Conservation (phyloP, 35 echinoderm and acorn worm genomes). For the Apostichopus californicus region DNA sequence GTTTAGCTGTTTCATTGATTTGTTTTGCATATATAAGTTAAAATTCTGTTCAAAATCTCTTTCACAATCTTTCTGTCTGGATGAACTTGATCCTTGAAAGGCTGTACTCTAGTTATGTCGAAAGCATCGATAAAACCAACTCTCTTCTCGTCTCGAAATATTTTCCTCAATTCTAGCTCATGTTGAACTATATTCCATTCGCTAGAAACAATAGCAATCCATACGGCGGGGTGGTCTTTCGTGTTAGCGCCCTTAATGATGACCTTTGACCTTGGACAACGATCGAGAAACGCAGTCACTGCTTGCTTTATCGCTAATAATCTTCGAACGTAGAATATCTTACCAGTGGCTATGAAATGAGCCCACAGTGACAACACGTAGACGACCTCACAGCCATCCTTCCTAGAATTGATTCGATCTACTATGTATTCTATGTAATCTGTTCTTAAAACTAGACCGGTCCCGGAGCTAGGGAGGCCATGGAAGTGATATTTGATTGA, state of each 20-base stretch:
- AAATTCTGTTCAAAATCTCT: conserved; percentile 26
- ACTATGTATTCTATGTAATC: too few relatives aligned
- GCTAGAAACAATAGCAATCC: conserved; percentile 25
- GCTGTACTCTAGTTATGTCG: conserved; percentile 52
- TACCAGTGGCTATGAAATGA: conserved; percentile 19
- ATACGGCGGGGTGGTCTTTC: background rate
- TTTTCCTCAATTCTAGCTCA: conserved; percentile 6
- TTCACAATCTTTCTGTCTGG: conserved; percentile 14
- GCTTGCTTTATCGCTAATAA: background rate
- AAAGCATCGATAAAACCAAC: conserved; percentile 57
- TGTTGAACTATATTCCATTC: background rate
- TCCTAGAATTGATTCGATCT: too few relatives aligned
- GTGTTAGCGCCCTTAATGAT: conserved; percentile 51
- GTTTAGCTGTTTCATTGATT: background rate
- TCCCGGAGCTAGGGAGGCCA: too few relatives aligned
- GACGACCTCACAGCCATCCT: too few relatives aligned
- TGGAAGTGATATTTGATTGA: too few relatives aligned
- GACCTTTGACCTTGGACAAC: conserved; percentile 8
- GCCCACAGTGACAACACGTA: too few relatives aligned
- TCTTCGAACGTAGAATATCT: conserved; percentile 34
- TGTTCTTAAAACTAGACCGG: too few relatives aligned
- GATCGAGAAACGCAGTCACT: background rate
- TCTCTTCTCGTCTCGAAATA: conserved; percentile 11
- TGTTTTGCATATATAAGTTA: conserved; percentile 21
- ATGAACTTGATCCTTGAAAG: conserved; percentile 27